These are phyloP conservation scores for Plemyria rubiginata DNA, from an alignment of 2,888 invertebrate species.

Conservation along the genomic window DNA sequence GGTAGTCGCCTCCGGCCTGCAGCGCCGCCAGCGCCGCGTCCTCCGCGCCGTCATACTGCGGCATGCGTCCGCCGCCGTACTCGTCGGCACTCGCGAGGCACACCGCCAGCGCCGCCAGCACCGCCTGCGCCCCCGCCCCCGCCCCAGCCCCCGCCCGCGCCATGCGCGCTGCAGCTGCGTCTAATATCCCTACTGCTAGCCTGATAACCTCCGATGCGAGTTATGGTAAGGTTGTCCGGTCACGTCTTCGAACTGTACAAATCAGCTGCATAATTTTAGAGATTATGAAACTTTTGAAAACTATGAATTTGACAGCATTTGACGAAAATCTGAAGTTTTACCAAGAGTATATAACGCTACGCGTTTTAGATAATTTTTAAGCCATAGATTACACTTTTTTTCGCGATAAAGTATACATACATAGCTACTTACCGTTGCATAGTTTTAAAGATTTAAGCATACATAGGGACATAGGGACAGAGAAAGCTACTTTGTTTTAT, in stretches of 20 bases:
- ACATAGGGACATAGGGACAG: too few species aligned
- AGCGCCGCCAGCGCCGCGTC: slow-evolving; percentile 47
- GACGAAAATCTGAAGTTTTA: background rate
- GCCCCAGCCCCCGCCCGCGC: slow-evolving; percentile 47
- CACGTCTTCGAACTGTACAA: slow-evolving; percentile 40
- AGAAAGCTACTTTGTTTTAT: too few species aligned
- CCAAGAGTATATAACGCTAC: too few species aligned
- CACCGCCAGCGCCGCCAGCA: slow-evolving; percentile 48
- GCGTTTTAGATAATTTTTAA: too few species aligned
- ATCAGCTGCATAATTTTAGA: slow-evolving; percentile 58
- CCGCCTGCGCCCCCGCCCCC: slow-evolving; percentile 45
- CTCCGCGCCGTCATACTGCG: slow-evolving; percentile 64
- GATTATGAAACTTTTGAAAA: slow-evolving; percentile 44
- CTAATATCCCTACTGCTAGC: too few species aligned
- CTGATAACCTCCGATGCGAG: slow-evolving; percentile 29
- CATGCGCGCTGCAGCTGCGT: slow-evolving; percentile 27
- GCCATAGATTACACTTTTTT: too few species aligned
- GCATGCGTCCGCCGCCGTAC: slow-evolving; percentile 67
- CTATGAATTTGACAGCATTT: slow-evolving; percentile 63
- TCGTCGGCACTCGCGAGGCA: slow-evolving; percentile 55
- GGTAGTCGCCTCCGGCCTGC: slow-evolving; percentile 52
- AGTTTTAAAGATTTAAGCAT: too few species aligned
- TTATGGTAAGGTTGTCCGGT: slow-evolving; percentile 33
- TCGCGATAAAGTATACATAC: too few species aligned
- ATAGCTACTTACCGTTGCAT: too few species aligned